Evolutionary conservation across 2,797 vertebrate species (phyloP).

Genomic region (Enteromius viviparus): DNA sequence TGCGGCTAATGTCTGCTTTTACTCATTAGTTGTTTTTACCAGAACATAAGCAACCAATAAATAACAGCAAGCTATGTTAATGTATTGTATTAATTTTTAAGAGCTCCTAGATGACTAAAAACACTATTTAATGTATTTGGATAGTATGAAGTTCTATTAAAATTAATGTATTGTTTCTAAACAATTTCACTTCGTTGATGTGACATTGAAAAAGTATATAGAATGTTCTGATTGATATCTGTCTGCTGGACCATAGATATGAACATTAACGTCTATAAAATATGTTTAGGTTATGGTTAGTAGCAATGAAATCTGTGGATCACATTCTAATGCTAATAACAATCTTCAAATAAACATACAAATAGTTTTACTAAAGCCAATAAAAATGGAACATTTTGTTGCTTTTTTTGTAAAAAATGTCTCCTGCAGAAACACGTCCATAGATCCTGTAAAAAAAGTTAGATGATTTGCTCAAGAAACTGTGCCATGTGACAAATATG

Average conservation of each 20-base stretch:
- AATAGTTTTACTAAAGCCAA: not conserved
- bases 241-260: not conserved
- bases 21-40: slow-evolving; percentile 13
- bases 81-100: not conserved
- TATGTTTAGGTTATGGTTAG: not conserved
- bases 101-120: not conserved
- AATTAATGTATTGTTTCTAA: not conserved
- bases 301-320: not conserved
- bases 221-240: not conserved
- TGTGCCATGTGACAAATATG: slow-evolving; percentile 2
- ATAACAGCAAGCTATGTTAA: not conserved
- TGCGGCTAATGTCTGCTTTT: not conserved
- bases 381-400: not conserved
- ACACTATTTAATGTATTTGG: not conserved
- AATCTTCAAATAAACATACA: not conserved
- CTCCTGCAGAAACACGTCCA: not conserved
- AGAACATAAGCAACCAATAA: not conserved
- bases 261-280: not conserved
- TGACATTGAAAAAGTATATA: not conserved
- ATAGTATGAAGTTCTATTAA: not conserved
- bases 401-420: not conserved
- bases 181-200: not conserved
- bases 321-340: not conserved
- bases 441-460: not conserved
- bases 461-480: not conserved